Evolutionary conservation across 2,113 vertebrate species (phyloP).

Genomic region (Cisticola juncidis): DNA sequence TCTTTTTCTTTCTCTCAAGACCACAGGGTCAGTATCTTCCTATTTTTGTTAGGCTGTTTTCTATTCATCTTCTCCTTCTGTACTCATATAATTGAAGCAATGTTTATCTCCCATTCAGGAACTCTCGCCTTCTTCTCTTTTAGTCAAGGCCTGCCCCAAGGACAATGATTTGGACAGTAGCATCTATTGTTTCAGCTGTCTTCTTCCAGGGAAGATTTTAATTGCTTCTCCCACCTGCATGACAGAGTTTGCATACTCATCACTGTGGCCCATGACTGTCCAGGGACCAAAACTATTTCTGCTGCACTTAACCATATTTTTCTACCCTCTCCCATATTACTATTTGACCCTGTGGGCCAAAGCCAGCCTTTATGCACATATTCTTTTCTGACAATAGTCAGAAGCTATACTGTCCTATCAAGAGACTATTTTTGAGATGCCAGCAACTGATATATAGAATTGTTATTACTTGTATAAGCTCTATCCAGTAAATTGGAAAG

Average conservation of each 20-base stretch:
- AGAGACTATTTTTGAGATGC: neutral
- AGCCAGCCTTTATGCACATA: neutral
- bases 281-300: neutral
- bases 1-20: neutral
- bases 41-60: neutral
- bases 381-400: neutral
- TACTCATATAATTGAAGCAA: neutral
- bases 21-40: neutral
- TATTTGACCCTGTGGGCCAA: neutral
- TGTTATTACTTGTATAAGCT: neutral
- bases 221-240: conserved; percentile 6
- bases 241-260: neutral
- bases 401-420: neutral
- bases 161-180: neutral
- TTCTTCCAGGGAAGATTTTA: neutral
- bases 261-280: neutral
- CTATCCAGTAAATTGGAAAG: neutral
- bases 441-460: neutral
- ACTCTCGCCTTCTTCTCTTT: neutral
- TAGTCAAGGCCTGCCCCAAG: neutral
- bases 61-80: neutral
- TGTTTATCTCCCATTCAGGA: neutral
- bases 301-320: neutral
- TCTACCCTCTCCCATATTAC: neutral
- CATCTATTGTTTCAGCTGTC: neutral